phyloP scores from a whole-genome alignment of 2,797 vertebrate species.

The Sebastes trivittatus region DNA sequence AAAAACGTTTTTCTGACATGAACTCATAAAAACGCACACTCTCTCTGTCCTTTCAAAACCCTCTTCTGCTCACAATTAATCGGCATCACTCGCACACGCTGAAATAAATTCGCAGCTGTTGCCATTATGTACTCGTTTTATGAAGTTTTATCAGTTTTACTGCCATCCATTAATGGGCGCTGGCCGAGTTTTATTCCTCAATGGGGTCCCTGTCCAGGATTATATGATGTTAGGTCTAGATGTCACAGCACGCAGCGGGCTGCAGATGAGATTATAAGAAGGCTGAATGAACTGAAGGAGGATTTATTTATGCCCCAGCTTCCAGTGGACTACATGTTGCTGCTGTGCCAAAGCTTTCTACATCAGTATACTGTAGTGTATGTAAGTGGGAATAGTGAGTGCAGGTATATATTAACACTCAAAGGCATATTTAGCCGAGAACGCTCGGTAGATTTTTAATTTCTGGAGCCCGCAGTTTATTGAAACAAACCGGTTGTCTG shows the following conservation, averaged over 20 bases:
- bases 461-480: neutral
- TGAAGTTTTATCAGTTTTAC: conserved; percentile 65
- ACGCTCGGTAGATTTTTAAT: neutral
- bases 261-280: conserved; percentile 59
- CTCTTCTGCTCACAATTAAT: conserved; percentile 17
- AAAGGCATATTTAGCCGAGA: neutral
- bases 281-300: conserved; percentile 36
- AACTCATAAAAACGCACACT: conserved; percentile 23
- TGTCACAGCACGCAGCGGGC: conserved; percentile 44
- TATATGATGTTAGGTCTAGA: conserved; percentile 62
- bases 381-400: conserved; percentile 1
- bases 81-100: neutral
- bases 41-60: conserved; percentile 22
- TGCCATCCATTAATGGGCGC: conserved; percentile 49
- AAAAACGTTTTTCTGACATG: conserved; percentile 19
- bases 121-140: conserved; percentile 57
- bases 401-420: conserved; percentile 6
- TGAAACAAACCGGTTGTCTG: neutral
- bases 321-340: conserved; percentile 10
- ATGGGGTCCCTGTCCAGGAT: conserved; percentile 49
- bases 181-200: conserved; percentile 60
- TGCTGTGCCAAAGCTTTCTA: conserved; percentile 22
- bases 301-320: conserved; percentile 18
- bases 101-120: conserved; percentile 53
- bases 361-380: neutral